phyloP scores from a whole-genome alignment of 2,113 vertebrate species.

The Columbina picui region DNA sequence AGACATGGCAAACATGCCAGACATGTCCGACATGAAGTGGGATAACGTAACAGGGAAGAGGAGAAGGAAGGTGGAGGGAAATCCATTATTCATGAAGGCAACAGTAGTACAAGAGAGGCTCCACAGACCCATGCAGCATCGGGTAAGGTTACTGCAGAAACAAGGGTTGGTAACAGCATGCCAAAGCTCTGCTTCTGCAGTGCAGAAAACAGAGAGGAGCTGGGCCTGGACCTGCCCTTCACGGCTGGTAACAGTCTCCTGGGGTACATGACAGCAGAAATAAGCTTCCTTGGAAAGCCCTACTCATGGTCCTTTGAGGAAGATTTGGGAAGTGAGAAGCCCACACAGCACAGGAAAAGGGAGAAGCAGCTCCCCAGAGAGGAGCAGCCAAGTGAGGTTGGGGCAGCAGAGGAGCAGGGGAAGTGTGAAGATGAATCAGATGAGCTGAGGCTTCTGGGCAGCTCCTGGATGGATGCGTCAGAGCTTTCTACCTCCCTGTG shows the following conservation, averaged over 20 bases:
- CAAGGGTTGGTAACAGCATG: not conserved
- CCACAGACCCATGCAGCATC: not conserved
- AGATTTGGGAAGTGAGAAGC: not conserved
- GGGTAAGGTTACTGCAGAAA: slow-evolving; percentile 43
- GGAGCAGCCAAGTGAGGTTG: not conserved
- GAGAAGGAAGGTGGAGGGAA: not conserved
- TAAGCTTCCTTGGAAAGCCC: not conserved
- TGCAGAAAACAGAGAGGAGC: not conserved
- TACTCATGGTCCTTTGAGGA: not conserved
- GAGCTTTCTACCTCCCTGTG: not conserved
- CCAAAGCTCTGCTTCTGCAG: not conserved
- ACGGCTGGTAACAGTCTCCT: fast-evolving
- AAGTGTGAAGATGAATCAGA: fast-evolving
- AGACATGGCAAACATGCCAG: not conserved
- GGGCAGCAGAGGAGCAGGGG: not conserved
- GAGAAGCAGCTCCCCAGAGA: not conserved
- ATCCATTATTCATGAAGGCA: slow-evolving; percentile 61
- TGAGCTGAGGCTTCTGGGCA: not conserved
- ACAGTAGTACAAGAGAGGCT: not conserved
- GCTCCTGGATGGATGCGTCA: not conserved
- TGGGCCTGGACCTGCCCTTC: not conserved
- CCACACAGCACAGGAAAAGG: not conserved
- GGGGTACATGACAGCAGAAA: not conserved
- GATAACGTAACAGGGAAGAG: slow-evolving; percentile 2
- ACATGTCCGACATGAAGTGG: not conserved